These are phyloP conservation scores for Bimastos eiseni DNA, from an alignment of 2,888 invertebrate genomes.

Conservation along the genomic window DNA sequence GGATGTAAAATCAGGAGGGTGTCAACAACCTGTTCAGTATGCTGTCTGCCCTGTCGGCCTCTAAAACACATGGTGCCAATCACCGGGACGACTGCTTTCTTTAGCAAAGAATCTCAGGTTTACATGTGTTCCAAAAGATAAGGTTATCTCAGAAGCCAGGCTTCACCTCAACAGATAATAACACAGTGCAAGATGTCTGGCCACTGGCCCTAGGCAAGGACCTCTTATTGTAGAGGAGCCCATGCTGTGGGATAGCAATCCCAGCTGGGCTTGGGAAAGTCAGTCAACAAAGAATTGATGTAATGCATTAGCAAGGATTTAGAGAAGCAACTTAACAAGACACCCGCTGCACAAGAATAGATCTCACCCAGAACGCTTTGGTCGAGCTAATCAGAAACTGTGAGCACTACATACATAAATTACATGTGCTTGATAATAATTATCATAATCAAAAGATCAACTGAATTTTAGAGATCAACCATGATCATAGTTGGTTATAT, in stretches of 20 bases:
- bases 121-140: not conserved
- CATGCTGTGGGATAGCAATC: too few species aligned
- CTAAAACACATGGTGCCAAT: constrained; percentile 5
- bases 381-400: too few species aligned
- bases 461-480: too few species aligned
- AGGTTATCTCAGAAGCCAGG: not conserved
- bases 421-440: too few species aligned
- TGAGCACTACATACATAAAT: too few species aligned
- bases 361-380: too few species aligned
- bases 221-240: too few species aligned
- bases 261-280: constrained; percentile 5
- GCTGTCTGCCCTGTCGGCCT: not conserved
- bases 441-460: too few species aligned
- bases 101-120: not conserved
- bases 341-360: not conserved
- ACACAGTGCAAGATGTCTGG: not conserved
- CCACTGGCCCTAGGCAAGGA: too few species aligned
- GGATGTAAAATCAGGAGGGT: not conserved
- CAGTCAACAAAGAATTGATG: not conserved
- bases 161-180: not conserved
- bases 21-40: constrained; percentile 6
- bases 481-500: too few species aligned
- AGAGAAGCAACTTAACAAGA: not conserved
- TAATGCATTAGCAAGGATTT: not conserved
- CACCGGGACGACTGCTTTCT: not conserved